Conservation (phyloP, 2,888 invertebrate genomes). For the Phortica magna region DNA sequence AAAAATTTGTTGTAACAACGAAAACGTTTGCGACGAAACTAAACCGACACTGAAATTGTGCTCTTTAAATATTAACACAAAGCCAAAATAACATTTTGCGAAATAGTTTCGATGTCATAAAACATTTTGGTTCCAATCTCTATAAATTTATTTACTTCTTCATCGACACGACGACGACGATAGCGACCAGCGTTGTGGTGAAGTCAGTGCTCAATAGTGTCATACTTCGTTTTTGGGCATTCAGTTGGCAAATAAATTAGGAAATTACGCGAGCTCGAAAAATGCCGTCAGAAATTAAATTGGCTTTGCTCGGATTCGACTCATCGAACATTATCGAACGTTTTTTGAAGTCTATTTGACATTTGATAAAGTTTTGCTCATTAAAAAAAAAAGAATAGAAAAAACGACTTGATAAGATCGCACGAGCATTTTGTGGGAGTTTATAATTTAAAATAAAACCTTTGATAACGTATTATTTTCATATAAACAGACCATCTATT, state of each 20-base stretch:
- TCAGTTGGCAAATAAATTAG: conserved; percentile 51
- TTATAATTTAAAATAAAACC: no score
- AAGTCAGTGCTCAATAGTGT: not conserved
- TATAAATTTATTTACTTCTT: not conserved
- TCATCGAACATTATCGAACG: conserved; percentile 47
- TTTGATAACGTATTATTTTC: no score
- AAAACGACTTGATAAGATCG: not conserved
- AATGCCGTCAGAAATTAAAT: conserved; percentile 55
- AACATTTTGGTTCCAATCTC: conserved; percentile 3
- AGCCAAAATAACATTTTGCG: not conserved
- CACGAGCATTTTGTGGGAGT: not conserved
- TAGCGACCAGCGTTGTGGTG: no score
- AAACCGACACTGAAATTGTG: not conserved
- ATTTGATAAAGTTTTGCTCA: conserved; percentile 49
- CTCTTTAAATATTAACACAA: not conserved
- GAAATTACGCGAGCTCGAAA: conserved; percentile 50
- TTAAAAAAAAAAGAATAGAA: not conserved
- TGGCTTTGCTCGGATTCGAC: conserved; percentile 37
- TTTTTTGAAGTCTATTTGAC: conserved; percentile 45
- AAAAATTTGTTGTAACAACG: no score
- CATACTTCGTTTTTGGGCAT: conserved; percentile 14
- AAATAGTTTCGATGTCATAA: not conserved
- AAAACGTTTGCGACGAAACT: not conserved
- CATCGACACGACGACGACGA: no score
- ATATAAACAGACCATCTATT: no score